Conservation (phyloP, 2,888 invertebrate genomes). For the Nezara viridula region DNA sequence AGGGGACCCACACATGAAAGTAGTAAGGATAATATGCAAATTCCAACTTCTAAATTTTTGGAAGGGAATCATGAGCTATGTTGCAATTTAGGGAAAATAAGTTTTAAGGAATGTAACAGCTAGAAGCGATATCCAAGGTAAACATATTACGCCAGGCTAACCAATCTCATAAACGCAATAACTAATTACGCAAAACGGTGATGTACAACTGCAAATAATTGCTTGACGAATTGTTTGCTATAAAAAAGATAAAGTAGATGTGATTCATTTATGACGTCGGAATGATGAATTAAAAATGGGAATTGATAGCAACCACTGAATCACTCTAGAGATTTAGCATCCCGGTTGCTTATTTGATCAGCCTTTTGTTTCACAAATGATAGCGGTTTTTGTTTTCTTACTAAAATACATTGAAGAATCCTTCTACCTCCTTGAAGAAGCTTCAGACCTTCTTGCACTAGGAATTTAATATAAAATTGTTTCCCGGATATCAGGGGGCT, state of each 20-base stretch:
- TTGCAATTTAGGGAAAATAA: background rate
- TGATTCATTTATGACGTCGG: background rate
- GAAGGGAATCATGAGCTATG: too few relatives aligned
- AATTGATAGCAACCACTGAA: background rate
- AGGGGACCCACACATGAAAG: too few relatives aligned
- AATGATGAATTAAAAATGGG: background rate
- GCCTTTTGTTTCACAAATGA: too few relatives aligned
- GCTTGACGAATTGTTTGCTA: background rate
- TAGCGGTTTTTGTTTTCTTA: background rate
- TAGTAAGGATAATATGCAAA: too few relatives aligned
- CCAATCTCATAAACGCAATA: background rate
- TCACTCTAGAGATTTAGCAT: too few relatives aligned
- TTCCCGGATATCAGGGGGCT: conserved; percentile 38
- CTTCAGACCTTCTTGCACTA: background rate
- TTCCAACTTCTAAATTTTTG: too few relatives aligned
- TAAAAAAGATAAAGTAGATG: background rate
- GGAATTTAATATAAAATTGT: conserved; percentile 17
- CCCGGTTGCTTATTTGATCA: too few relatives aligned
- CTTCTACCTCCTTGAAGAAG: background rate
- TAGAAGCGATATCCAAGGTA: background rate
- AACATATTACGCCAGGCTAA: background rate
- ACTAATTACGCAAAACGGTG: background rate
- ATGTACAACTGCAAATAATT: background rate
- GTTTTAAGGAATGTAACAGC: background rate
- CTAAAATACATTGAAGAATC: background rate